Evolutionary conservation across 2,888 invertebrate genomes (phyloP).

Genomic region (Dynastes tityus): DNA sequence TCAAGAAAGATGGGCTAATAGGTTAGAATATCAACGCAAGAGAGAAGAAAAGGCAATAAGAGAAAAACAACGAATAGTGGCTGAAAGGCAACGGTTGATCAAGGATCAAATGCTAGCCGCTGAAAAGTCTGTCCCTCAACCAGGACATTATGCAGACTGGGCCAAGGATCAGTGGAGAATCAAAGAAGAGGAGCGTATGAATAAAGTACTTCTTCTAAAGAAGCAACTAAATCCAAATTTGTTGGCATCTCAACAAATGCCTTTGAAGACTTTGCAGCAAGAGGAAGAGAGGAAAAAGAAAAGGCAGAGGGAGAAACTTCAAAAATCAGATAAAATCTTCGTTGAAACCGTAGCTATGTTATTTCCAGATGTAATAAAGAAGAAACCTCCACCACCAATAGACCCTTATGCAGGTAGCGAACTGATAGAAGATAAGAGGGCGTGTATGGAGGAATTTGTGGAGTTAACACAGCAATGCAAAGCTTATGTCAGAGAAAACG

Average conservation of each 20-base stretch:
- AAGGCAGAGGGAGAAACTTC: conserved; percentile 74
- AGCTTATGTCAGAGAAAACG: conserved; percentile 71
- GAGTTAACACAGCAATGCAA: conserved; percentile 65
- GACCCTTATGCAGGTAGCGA: conserved; percentile 63
- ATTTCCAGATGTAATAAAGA: conserved; percentile 76
- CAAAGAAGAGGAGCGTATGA: conserved; percentile 78
- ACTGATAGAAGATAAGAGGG: conserved; percentile 68
- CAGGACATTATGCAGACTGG: conserved; percentile 62
- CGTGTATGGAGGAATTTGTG: conserved; percentile 69
- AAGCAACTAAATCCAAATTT: conserved; percentile 77
- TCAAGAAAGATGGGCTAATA: conserved; percentile 57
- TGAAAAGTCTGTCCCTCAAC: conserved; percentile 51
- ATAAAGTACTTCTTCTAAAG: conserved; percentile 76
- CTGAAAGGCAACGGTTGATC: conserved; percentile 53
- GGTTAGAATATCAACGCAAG: conserved; percentile 63
- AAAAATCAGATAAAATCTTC: conserved; percentile 76
- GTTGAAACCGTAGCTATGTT: conserved; percentile 77
- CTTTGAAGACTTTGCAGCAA: conserved; percentile 74
- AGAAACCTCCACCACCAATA: conserved; percentile 69
- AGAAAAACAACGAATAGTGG: conserved; percentile 43
- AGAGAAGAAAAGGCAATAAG: conserved; percentile 54
- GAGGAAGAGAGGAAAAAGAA: conserved; percentile 75
- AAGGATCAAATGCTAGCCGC: conserved; percentile 56
- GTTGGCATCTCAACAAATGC: conserved; percentile 76
- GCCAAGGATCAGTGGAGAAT: conserved; percentile 75